These are phyloP conservation scores for Heliocidaris tuberculata DNA, from an alignment of 35 echinoderm and acorn worm species.

Conservation along the genomic window DNA sequence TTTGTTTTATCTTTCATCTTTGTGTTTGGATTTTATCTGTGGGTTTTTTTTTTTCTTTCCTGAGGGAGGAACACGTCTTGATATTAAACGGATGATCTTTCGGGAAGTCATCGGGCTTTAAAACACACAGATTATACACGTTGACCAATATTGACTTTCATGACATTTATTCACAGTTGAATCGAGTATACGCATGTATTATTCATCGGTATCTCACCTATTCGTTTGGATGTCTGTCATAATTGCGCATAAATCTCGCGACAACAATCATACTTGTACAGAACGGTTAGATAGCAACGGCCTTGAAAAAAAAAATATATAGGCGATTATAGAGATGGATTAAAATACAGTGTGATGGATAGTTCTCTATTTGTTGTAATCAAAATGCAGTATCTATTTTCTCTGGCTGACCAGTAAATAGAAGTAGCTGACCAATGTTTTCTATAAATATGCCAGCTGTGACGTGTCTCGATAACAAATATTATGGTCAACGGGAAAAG, in stretches of 20 bases:
- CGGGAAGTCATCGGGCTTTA: not conserved
- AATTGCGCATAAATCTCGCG: not conserved
- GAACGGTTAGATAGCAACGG: not conserved
- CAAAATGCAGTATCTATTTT: not conserved
- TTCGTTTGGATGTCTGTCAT: not conserved
- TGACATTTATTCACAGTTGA: not conserved
- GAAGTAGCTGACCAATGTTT: not conserved
- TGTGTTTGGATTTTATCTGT: not conserved
- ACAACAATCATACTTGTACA: not conserved
- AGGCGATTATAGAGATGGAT: not conserved
- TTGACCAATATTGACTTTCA: not conserved
- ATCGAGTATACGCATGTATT: not conserved
- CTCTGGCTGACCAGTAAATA: not conserved
- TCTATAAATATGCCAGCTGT: not conserved
- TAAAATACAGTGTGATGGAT: not conserved
- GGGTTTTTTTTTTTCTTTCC: too few species aligned
- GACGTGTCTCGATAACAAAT: not conserved
- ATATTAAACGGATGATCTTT: not conserved
- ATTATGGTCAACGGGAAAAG: not conserved
- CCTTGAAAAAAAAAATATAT: not conserved
- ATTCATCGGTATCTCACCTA: not conserved
- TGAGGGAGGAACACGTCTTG: not conserved
- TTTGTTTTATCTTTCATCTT: not conserved
- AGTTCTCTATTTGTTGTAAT: not conserved
- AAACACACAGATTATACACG: not conserved